Percentiles rank a stretch among this genome's conserved stretches.
Evolutionary conservation across 1,140 invertebrate genomes (phyloP).

Genomic region (Bombus difficillimus): DNA sequence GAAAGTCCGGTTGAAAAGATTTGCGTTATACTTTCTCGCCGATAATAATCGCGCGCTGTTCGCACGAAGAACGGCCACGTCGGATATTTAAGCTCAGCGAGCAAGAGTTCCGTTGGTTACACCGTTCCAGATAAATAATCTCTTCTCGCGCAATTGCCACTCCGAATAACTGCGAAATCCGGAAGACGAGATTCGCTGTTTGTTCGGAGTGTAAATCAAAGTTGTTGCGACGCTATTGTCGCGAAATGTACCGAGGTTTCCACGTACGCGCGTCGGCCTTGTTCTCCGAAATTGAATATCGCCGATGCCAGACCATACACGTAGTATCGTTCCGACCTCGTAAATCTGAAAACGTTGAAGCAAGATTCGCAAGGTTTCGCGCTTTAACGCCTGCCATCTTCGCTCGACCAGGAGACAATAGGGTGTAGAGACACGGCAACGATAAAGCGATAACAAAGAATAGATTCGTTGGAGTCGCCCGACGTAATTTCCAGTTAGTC

Average conservation of each 20-base stretch:
- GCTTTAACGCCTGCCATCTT: no score
- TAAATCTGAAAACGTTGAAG: neutral
- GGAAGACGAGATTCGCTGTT: neutral
- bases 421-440: no score
- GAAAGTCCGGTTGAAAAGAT: neutral
- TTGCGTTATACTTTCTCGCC: neutral
- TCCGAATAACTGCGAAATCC: slow-evolving; percentile 7
- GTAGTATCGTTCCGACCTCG: neutral
- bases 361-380: no score
- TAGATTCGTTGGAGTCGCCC: neutral
- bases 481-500: neutral
- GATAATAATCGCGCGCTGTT: neutral
- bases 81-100: neutral
- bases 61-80: no score
- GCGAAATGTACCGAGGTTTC: slow-evolving; percentile 10
- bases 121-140: rapidly evolving
- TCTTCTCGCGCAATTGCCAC: neutral
- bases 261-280: neutral
- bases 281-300: slow-evolving; percentile 16
- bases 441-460: neutral
- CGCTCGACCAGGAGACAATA: no score
- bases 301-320: neutral
- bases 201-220: slow-evolving; percentile 53
- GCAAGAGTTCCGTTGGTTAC: neutral
- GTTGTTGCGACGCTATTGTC: slow-evolving; percentile 42